phyloP scores from a whole-genome alignment of 2,888 invertebrate genomes.

The Phaonia tiefii region DNA sequence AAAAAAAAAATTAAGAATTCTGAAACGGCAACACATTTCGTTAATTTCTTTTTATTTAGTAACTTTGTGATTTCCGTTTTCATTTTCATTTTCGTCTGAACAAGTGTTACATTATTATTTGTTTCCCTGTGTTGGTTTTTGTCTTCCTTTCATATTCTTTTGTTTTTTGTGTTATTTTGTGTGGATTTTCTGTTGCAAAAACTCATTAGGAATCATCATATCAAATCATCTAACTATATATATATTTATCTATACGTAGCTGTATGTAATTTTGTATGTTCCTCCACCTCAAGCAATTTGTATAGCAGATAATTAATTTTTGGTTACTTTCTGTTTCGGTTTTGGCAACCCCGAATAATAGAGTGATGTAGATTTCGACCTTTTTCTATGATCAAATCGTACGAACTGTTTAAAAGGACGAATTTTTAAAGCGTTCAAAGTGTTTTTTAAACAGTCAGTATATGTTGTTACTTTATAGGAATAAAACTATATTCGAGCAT shows the following conservation, averaged over 20 bases:
- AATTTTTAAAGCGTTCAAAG: no score
- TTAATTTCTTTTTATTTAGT: constrained; percentile 49
- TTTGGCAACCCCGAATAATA: constrained; percentile 23
- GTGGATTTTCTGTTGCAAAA: constrained; percentile 47
- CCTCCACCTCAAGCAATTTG: neutral
- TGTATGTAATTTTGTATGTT: constrained; percentile 1
- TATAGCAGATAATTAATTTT: no score
- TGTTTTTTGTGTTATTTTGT: constrained; percentile 1
- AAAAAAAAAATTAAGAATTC: constrained; percentile 45
- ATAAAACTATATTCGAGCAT: no score
- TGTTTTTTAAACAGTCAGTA: no score
- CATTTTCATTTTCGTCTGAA: neutral
- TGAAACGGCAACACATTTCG: constrained; percentile 61
- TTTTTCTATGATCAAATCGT: no score
- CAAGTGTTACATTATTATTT: constrained; percentile 30
- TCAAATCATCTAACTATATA: constrained; percentile 24
- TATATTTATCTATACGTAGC: no score
- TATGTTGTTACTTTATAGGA: no score
- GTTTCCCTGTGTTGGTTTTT: constrained; percentile 9
- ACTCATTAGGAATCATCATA: constrained; percentile 40
- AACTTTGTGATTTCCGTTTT: neutral
- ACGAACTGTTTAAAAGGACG: no score
- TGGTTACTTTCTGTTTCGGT: neutral
- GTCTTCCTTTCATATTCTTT: constrained; percentile 2
- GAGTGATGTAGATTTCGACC: no score